Conservation (phyloP, 2,888 invertebrate genomes). For the Drosophila falleni region DNA sequence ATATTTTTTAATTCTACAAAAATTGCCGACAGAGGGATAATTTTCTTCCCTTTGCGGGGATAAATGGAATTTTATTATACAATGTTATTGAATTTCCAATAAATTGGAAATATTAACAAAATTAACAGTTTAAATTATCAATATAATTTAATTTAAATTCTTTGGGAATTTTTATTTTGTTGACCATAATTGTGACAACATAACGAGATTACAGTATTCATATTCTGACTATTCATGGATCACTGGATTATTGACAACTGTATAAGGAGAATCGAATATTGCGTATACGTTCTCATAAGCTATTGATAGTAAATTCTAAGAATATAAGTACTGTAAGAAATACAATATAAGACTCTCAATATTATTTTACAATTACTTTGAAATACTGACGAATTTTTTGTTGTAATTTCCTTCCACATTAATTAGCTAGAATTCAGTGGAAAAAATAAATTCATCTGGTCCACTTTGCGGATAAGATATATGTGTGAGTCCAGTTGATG, state of each 20-base stretch:
- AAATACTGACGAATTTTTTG: not conserved
- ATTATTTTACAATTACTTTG: not conserved
- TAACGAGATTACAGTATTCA: too few relatives aligned
- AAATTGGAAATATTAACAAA: too few relatives aligned
- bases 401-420: not conserved
- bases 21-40: too few relatives aligned
- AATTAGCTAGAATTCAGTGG: conserved; percentile 1
- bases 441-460: not conserved
- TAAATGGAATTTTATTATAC: too few relatives aligned
- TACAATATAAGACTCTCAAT: not conserved
- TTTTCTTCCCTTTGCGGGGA: too few relatives aligned
- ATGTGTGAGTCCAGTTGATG: conserved; percentile 1
- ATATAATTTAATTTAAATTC: too few relatives aligned
- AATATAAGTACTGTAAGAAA: not conserved
- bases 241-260: not conserved
- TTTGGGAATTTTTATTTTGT: too few relatives aligned
- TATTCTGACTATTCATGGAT: not conserved
- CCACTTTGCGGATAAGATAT: not conserved
- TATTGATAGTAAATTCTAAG: not conserved
- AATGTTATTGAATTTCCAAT: too few relatives aligned
- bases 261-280: not conserved
- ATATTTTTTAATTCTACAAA: too few relatives aligned
- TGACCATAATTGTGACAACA: too few relatives aligned
- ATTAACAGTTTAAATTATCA: too few relatives aligned
- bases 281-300: not conserved